Evolutionary conservation across 2,888 invertebrate genomes (phyloP).

Genomic region (Brenthis daphne): DNA sequence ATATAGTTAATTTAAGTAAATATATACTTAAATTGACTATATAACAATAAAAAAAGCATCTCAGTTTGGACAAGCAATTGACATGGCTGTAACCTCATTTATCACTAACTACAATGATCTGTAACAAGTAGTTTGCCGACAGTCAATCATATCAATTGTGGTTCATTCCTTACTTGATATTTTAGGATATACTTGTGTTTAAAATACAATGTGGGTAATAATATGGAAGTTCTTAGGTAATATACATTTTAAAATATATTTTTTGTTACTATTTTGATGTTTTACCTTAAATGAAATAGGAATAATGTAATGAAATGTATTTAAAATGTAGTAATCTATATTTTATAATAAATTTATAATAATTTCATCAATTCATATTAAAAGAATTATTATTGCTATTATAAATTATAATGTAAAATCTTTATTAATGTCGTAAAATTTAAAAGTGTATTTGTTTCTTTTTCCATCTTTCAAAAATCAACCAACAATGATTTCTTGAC

Average conservation of each 20-base stretch:
- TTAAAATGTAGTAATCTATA: too few species aligned
- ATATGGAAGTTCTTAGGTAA: slow-evolving; percentile 27
- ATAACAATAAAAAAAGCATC: slow-evolving; percentile 3
- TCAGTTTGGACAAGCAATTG: slow-evolving; percentile 34
- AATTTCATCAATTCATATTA: too few species aligned
- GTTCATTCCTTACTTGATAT: slow-evolving; percentile 16
- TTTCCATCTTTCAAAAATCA: too few species aligned
- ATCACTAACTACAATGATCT: slow-evolving; percentile 27
- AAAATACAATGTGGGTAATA: slow-evolving; percentile 16
- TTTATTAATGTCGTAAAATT: too few species aligned
- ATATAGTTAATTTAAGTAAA: not conserved
- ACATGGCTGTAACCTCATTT: slow-evolving; percentile 31
- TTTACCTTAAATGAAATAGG: not conserved
- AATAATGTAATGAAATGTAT: not conserved
- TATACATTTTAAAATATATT: slow-evolving; percentile 5
- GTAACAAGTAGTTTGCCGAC: slow-evolving; percentile 17
- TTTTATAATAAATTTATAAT: too few species aligned
- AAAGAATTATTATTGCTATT: too few species aligned
- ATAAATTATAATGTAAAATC: too few species aligned
- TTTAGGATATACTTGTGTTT: slow-evolving; percentile 7
- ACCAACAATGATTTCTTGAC: too few species aligned
- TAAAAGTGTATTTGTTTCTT: too few species aligned
- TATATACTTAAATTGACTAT: slow-evolving; percentile 4
- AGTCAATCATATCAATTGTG: slow-evolving; percentile 32
- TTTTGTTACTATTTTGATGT: not conserved